Evolutionary conservation across 2,888 invertebrate species (phyloP), one percentile per base, ranked within the genome.

Genomic region (Acanthococcus lagerstroemiae): DNA sequence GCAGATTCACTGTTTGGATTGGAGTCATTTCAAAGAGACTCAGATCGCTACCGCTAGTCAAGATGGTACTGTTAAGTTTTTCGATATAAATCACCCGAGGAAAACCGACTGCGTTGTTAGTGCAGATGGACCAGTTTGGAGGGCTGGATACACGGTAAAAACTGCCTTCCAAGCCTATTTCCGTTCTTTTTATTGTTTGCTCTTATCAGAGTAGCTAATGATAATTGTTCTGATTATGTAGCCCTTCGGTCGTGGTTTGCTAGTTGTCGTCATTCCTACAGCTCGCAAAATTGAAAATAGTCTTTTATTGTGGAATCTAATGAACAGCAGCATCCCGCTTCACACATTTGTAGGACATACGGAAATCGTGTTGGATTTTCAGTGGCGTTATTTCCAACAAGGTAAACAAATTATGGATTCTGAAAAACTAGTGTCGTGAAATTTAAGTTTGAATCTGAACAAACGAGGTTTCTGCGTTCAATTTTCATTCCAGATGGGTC

Each of bases 61-160:
- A 78, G 95, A 96, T 78, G 89, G 91, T 66, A 91, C 92, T 56
- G 93, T 95, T 2, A 95, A 95, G 79, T 90, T 93, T 77, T 95
- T 94, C 79, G 92, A 95, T 76, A 87, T 90, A 1, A 87, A 85
- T 69, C 90, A 88, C 80, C 88, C 90, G 4, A 81, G 90, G 70
- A 83, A 88, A 71, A 86, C 90, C 2, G 93, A 93, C 74, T 89
- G 85, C 77, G 84, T 88, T 67, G 83, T 95, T 67, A 88, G 87
- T 71, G 89, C 92, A 0, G 84, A 87, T 70, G 86, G 86, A 50
- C 92, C 92, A 1, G 91, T 95, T 0, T 95, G 95, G 95, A 83
- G 93, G 73, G 95, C 95, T 1, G 83, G 91, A 75, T 92, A 90
- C 73, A 90, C 92, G 61, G 86, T 86, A 77, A 73, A 72, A 70